A percentile compares a stretch with the other conserved stretches of the same genome.
phyloP scores from a whole-genome alignment of 2,113 vertebrate genomes.

The Eurystomus gularis region DNA sequence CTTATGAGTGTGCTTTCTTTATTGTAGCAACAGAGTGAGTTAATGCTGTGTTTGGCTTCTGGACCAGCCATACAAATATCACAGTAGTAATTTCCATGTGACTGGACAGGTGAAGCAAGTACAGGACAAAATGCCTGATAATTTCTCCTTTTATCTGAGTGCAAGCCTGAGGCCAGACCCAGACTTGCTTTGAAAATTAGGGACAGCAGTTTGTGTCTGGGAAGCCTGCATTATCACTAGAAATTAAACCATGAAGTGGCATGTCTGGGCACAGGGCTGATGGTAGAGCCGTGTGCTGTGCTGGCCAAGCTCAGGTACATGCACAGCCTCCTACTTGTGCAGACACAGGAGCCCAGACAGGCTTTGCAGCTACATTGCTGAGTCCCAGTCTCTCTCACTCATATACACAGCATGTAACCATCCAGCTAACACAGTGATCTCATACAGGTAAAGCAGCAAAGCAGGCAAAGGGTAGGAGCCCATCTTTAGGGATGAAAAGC shows the following conservation, averaged over 20 bases:
- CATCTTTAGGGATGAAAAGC: neutral
- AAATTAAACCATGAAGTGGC: accelerated
- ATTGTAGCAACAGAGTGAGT: neutral
- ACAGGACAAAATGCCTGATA: neutral
- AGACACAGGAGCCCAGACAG: neutral
- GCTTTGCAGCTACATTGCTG: neutral
- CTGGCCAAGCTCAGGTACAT: neutral
- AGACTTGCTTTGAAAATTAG: neutral
- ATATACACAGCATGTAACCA: neutral
- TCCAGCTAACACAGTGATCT: neutral
- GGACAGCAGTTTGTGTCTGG: neutral
- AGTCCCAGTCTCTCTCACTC: neutral
- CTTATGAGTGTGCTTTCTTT: neutral
- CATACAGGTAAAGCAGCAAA: neutral
- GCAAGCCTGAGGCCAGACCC: neutral
- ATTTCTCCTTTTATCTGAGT: neutral
- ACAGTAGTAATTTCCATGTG: neutral
- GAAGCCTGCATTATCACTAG: neutral
- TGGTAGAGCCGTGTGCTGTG: neutral
- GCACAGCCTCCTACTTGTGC: neutral
- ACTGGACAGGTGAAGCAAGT: neutral
- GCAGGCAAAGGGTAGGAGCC: neutral
- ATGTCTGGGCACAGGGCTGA: neutral
- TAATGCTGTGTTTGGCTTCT: neutral
- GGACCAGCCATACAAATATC: neutral